A percentile compares a stretch with the other conserved stretches of the same genome.
Conservation (phyloP, 2,113 vertebrate genomes). For the Pseudorectes ferrugineus region DNA sequence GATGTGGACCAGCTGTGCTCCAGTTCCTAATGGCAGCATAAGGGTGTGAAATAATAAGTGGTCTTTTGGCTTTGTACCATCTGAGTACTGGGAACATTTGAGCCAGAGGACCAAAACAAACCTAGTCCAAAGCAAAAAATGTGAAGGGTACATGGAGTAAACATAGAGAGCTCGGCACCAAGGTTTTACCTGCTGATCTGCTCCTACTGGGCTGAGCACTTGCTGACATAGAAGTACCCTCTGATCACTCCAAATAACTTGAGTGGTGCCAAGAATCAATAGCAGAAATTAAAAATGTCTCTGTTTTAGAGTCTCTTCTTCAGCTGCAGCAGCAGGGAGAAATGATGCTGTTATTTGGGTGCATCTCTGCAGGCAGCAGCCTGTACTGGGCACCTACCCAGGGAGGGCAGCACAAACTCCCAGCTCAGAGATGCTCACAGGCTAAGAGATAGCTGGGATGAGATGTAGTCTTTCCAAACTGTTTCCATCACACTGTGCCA, state of each 20-base stretch:
- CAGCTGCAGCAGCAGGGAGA: background rate
- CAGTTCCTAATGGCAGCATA: background rate
- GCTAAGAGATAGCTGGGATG: background rate
- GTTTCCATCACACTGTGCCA: background rate
- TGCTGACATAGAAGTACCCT: background rate
- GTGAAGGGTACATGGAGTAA: background rate
- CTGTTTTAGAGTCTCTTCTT: background rate
- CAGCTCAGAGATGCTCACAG: background rate
- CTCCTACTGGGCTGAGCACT: background rate
- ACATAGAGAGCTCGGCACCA: rapidly evolving
- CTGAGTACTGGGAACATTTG: background rate
- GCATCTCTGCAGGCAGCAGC: background rate
- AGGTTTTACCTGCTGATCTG: background rate
- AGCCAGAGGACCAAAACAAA: background rate
- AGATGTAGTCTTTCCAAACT: background rate
- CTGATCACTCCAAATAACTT: background rate
- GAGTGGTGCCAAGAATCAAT: background rate
- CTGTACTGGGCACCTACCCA: background rate
- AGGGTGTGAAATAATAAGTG: background rate
- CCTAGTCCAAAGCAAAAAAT: background rate
- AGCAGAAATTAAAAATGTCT: background rate
- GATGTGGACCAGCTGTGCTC: background rate
- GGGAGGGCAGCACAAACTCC: rapidly evolving
- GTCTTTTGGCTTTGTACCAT: background rate
- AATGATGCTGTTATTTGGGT: background rate